Conservation (phyloP, 2,888 invertebrate species). For the Platypus cylindrus region DNA sequence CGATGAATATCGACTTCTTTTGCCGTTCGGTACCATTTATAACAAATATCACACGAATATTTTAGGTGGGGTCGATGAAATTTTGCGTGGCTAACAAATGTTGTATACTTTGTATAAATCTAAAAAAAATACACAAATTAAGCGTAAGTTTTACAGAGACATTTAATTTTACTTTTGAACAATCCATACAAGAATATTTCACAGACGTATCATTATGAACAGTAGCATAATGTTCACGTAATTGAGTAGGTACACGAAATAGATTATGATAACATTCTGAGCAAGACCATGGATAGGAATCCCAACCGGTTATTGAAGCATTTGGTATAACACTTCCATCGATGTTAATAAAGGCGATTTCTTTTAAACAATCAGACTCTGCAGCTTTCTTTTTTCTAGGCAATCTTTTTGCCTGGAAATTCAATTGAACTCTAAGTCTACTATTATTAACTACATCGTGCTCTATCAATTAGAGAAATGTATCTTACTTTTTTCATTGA, state of each 20-base stretch:
- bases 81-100: conserved; percentile 49
- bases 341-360: conserved; percentile 20
- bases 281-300: conserved; percentile 41
- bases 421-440: conserved; percentile 1
- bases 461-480: no score
- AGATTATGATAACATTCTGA: conserved; percentile 40
- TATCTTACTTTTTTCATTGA: no score
- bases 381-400: conserved; percentile 4
- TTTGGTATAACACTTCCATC: conserved; percentile 30
- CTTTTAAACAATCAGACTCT: conserved; percentile 7
- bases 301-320: conserved; percentile 30
- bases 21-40: conserved; percentile 41
- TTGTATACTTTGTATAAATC: conserved; percentile 46
- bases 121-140: conserved; percentile 3
- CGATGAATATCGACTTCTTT: conserved; percentile 33
- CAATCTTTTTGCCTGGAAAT: background rate
- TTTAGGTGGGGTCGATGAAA: conserved; percentile 48
- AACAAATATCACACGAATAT: conserved; percentile 42
- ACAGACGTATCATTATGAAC: conserved; percentile 47
- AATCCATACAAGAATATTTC: conserved; percentile 53
- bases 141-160: background rate
- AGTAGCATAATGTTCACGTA: conserved; percentile 47
- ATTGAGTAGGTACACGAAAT: conserved; percentile 36
- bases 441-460: no score
- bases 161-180: conserved; percentile 36